These are phyloP conservation scores for Solenopsis fugax DNA, from an alignment of 1,140 invertebrate species.

Conservation along the genomic window DNA sequence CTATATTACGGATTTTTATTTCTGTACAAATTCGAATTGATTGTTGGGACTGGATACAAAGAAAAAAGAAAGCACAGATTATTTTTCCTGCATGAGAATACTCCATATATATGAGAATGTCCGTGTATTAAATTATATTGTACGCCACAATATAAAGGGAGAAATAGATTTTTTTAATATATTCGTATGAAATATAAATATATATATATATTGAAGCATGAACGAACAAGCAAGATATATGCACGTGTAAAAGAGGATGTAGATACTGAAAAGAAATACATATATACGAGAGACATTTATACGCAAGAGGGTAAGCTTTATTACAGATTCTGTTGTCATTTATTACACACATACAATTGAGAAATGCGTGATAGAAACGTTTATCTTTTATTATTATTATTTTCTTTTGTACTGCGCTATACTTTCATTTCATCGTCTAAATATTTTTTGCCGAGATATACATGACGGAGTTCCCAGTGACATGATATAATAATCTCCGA, in stretches of 20 bases:
- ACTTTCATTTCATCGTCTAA: slow-evolving; percentile 16
- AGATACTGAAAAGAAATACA: slow-evolving; percentile 17
- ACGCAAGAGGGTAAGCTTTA: slow-evolving; percentile 33
- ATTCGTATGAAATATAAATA: slow-evolving; percentile 48
- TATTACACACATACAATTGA: slow-evolving; percentile 38
- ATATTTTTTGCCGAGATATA: slow-evolving; percentile 35
- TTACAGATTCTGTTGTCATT: slow-evolving; percentile 49
- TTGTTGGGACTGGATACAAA: slow-evolving; percentile 1
- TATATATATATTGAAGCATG: slow-evolving; percentile 48
- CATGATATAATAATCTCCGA: slow-evolving; percentile 15
- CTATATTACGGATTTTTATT: slow-evolving; percentile 46
- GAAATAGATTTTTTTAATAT: slow-evolving; percentile 69
- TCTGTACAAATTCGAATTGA: slow-evolving; percentile 17
- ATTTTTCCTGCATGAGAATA: slow-evolving; percentile 54
- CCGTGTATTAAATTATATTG: slow-evolving; percentile 49
- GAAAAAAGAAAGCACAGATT: slow-evolving; percentile 1
- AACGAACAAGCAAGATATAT: slow-evolving; percentile 49
- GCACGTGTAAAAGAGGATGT: slow-evolving; percentile 50
- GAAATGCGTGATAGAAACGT: slow-evolving; percentile 30
- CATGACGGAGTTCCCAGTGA: slow-evolving; percentile 48
- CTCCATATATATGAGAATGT: slow-evolving; percentile 46
- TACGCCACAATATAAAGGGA: slow-evolving; percentile 57
- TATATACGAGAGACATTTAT: slow-evolving; percentile 29
- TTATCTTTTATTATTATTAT: background rate
- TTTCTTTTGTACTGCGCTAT: background rate